Percentiles rank a stretch among this genome's conserved stretches.
phyloP scores from a whole-genome alignment of 2,888 invertebrate genomes.

The Gymnocheta viridis region DNA sequence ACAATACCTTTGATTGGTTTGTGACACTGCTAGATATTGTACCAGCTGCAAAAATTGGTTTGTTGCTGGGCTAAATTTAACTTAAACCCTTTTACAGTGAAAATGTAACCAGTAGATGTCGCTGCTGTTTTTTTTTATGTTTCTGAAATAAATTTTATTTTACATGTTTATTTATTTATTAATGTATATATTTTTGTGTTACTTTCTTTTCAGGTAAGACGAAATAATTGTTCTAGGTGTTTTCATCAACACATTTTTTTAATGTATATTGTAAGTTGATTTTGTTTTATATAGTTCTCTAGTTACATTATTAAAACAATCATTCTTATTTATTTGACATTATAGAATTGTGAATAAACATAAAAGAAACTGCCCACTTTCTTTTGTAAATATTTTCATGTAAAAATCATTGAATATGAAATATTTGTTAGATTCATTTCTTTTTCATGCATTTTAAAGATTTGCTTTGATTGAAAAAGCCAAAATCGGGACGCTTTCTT shows the following conservation, averaged over 20 bases:
- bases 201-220: conserved; percentile 60
- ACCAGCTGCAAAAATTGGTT: too few species aligned
- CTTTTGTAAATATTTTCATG: background rate
- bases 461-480: too few species aligned
- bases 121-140: background rate
- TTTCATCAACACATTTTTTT: background rate
- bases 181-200: background rate
- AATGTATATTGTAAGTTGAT: conserved; percentile 26
- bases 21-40: too few species aligned
- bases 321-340: background rate
- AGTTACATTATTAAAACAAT: background rate
- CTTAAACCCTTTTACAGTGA: too few species aligned
- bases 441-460: background rate
- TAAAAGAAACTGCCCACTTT: too few species aligned
- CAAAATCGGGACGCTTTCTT: too few species aligned
- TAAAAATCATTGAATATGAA: background rate
- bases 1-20: too few species aligned
- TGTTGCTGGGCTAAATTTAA: too few species aligned
- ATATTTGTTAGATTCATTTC: background rate
- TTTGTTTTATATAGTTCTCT: background rate
- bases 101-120: too few species aligned
- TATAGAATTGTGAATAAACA: conserved; percentile 4
- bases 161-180: background rate
- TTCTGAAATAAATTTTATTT: too few species aligned
- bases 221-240: background rate